These are phyloP conservation scores for Tetramorium simillimum DNA, from an alignment of 1,140 invertebrate genomes.

Conservation along the genomic window DNA sequence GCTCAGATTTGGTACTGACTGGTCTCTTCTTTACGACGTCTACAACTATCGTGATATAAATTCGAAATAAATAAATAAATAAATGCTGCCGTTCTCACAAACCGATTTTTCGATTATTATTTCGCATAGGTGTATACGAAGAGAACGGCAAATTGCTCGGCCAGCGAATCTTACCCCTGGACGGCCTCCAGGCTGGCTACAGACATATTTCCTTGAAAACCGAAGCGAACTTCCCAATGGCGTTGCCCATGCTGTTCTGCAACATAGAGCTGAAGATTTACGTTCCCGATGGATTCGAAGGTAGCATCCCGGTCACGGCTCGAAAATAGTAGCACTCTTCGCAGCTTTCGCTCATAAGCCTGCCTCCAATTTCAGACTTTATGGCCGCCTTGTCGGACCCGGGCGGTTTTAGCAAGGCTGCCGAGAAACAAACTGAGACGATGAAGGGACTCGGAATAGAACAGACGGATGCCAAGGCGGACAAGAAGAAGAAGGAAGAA, in stretches of 20 bases:
- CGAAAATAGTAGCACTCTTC: constrained; percentile 55
- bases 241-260: constrained; percentile 99
- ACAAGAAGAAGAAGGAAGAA: constrained; percentile 83
- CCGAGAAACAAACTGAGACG: constrained; percentile 91
- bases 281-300: constrained; percentile 99
- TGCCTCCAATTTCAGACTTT: constrained; percentile 89
- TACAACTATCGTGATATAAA: background rate
- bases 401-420: constrained; percentile 93
- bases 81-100: too few relatives aligned
- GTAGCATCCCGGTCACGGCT: constrained; percentile 83
- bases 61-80: background rate
- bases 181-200: constrained; percentile 99
- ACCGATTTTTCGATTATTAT: background rate
- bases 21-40: background rate
- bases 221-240: constrained; percentile 99
- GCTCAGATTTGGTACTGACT: constrained; percentile 92
- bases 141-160: constrained; percentile 99
- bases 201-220: constrained; percentile 98
- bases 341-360: background rate
- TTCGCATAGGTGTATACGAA: constrained; percentile 93
- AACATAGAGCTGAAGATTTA: constrained; percentile 99
- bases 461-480: constrained; percentile 82
- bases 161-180: constrained; percentile 98
- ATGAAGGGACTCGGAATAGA: constrained; percentile 88
- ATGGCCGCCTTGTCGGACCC: constrained; percentile 99